phyloP scores from a whole-genome alignment of 2,888 invertebrate genomes.

The Anticlea derivata region DNA sequence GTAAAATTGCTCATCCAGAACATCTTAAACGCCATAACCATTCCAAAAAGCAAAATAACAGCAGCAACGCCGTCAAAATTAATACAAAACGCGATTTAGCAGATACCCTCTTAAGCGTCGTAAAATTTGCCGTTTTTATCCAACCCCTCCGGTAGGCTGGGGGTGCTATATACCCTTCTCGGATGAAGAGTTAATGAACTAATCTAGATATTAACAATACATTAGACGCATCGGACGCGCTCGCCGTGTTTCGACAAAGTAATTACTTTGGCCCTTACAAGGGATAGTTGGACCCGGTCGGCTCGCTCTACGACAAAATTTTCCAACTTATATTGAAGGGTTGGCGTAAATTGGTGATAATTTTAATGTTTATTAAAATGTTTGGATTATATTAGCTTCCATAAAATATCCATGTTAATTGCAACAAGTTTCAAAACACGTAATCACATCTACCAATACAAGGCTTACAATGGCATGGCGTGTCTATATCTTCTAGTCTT shows the following conservation, averaged over 20 bases:
- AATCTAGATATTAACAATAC: conserved; percentile 83
- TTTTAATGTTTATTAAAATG: conserved; percentile 52
- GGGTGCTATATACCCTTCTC: conserved; percentile 44
- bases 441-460: not conserved
- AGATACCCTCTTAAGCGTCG: conserved; percentile 63
- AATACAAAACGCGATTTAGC: conserved; percentile 70
- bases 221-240: conserved; percentile 78
- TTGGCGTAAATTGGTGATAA: conserved; percentile 49
- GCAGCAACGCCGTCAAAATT: conserved; percentile 71
- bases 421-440: conserved; percentile 11
- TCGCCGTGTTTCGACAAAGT: conserved; percentile 56
- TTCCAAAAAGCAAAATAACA: conserved; percentile 59
- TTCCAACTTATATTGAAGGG: conserved; percentile 46
- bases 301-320: conserved; percentile 42
- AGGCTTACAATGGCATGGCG: no score
- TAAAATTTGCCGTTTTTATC: conserved; percentile 65
- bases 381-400: conserved; percentile 32
- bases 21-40: conserved; percentile 46
- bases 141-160: conserved; percentile 47
- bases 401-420: conserved; percentile 31
- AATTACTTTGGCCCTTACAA: conserved; percentile 56
- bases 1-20: conserved; percentile 36
- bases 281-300: conserved; percentile 49
- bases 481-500: no score
- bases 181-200: conserved; percentile 82